Evolutionary conservation across 2,888 invertebrate species (phyloP).

Genomic region (Beris morrisii): DNA sequence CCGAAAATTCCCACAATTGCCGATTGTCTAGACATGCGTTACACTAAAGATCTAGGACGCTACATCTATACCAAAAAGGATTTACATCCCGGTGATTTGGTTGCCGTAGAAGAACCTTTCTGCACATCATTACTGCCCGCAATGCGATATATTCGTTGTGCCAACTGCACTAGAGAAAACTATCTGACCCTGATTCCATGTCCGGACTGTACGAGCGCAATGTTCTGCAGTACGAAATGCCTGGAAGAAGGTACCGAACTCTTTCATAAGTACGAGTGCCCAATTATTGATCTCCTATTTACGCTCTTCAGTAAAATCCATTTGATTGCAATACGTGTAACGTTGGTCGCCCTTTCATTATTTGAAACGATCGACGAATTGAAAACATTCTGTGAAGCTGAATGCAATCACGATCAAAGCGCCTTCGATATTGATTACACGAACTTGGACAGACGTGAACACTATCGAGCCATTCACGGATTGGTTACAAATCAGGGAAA

Average conservation of each 20-base stretch:
- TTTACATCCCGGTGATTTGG: conserved; percentile 72
- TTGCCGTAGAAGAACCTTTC: conserved; percentile 78
- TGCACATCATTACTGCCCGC: conserved; percentile 58
- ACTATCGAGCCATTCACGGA: conserved; percentile 63
- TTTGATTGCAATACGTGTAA: conserved; percentile 68
- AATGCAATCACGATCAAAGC: conserved; percentile 51
- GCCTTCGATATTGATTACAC: conserved; percentile 52
- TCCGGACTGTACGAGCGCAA: conserved; percentile 51
- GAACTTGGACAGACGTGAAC: conserved; percentile 52
- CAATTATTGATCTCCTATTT: conserved; percentile 64
- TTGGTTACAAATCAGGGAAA: conserved; percentile 69
- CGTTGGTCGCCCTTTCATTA: conserved; percentile 57
- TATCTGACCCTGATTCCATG: conserved; percentile 54
- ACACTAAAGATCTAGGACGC: conserved; percentile 65
- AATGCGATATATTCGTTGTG: conserved; percentile 54
- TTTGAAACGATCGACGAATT: conserved; percentile 53
- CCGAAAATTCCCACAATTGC: conserved; percentile 64
- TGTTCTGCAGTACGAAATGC: conserved; percentile 54
- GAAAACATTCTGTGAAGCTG: conserved; percentile 50
- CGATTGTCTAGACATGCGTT: conserved; percentile 63
- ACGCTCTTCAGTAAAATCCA: conserved; percentile 68
- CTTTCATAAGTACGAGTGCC: conserved; percentile 80
- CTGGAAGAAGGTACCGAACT: conserved; percentile 62
- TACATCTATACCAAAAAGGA: conserved; percentile 69
- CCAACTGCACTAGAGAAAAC: conserved; percentile 53